Conservation (phyloP, 2,113 vertebrate genomes). For the Scortum barcoo region DNA sequence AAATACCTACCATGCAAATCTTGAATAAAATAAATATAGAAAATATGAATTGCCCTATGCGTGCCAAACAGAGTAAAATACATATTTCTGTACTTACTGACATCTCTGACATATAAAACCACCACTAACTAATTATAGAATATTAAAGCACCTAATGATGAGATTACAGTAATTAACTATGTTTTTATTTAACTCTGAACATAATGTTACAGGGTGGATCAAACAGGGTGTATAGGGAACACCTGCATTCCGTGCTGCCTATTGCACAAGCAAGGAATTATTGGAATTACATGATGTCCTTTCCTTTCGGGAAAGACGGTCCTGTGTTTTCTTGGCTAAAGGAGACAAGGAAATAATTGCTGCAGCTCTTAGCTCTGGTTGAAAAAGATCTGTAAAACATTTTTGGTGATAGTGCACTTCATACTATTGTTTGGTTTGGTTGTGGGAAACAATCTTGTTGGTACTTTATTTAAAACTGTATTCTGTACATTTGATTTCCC, state of each 20-base stretch:
- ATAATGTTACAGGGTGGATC: background rate
- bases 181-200: constrained; percentile 1
- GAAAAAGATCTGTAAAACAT: background rate
- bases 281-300: background rate
- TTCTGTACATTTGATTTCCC: background rate
- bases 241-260: background rate
- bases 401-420: background rate
- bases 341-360: background rate
- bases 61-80: background rate
- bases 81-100: background rate
- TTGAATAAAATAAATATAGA: background rate
- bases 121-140: background rate
- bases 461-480: background rate
- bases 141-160: background rate
- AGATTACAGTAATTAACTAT: background rate
- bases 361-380: background rate
- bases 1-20: background rate
- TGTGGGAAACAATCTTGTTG: background rate
- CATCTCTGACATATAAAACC: background rate
- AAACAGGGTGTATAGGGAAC: background rate
- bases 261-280: background rate
- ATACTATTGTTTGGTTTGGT: background rate
- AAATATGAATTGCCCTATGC: background rate
- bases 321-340: background rate
- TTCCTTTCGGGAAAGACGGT: background rate